Evolutionary conservation across 2,797 vertebrate genomes (phyloP).

Genomic region (Rhynchotus rufescens): DNA sequence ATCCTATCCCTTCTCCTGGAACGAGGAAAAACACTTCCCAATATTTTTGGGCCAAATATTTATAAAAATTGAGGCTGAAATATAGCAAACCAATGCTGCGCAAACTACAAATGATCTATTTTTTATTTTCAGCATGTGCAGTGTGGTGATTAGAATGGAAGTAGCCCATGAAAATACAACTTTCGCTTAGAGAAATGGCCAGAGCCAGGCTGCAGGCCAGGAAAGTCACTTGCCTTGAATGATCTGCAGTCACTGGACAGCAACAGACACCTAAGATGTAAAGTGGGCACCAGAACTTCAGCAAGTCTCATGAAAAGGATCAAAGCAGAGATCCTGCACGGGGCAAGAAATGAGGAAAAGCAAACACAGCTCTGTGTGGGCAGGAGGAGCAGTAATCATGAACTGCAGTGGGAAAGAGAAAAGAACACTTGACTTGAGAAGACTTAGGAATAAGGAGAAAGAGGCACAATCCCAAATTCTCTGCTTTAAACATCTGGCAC

Average conservation of each 20-base stretch:
- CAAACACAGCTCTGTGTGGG: not conserved
- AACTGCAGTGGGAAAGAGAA: not conserved
- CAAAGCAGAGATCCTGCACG: not conserved
- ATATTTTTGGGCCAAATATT: not conserved
- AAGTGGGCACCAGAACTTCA: not conserved
- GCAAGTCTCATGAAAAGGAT: not conserved
- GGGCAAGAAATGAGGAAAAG: not conserved
- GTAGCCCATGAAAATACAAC: not conserved
- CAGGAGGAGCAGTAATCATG: not conserved
- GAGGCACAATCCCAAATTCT: not conserved
- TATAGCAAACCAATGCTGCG: not conserved
- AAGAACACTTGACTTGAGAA: not conserved
- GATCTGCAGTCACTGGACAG: not conserved
- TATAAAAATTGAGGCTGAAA: not conserved
- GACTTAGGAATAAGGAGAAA: not conserved
- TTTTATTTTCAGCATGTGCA: not conserved
- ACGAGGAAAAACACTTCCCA: not conserved
- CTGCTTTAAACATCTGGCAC: not conserved
- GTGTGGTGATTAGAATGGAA: not conserved
- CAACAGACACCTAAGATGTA: accelerated
- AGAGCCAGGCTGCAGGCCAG: not conserved
- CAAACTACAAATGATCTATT: not conserved
- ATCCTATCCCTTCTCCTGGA: not conserved
- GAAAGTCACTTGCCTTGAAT: not conserved
- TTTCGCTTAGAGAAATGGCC: not conserved